Conservation (phyloP, 2,888 invertebrate genomes). For the Dicycla oo region DNA sequence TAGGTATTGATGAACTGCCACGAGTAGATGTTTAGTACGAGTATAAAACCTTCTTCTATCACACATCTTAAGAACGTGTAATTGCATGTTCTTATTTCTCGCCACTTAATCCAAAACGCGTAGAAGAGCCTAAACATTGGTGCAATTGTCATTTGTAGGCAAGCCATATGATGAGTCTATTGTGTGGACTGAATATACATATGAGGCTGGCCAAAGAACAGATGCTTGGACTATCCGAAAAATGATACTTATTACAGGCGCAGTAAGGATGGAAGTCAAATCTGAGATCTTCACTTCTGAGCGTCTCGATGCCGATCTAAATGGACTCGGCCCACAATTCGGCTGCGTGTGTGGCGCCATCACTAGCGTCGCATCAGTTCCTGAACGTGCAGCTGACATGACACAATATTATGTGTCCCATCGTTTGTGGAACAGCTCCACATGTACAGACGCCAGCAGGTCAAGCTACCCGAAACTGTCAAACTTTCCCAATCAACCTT, state of each 20-base stretch:
- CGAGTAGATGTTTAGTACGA: background rate
- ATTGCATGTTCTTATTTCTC: slow-evolving; percentile 11
- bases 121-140: slow-evolving; percentile 20
- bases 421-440: too few relatives aligned
- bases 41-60: background rate
- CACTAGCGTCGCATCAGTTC: too few relatives aligned
- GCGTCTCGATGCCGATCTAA: too few relatives aligned
- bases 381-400: too few relatives aligned
- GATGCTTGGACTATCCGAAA: too few relatives aligned
- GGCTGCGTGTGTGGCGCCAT: too few relatives aligned
- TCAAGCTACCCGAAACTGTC: too few relatives aligned
- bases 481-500: too few relatives aligned
- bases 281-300: background rate
- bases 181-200: slow-evolving; percentile 44
- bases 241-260: background rate
- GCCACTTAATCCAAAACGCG: slow-evolving; percentile 37
- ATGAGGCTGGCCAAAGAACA: background rate
- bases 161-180: background rate
- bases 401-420: too few relatives aligned
- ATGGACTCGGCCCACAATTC: too few relatives aligned
- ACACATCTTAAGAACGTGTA: background rate
- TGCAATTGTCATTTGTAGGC: slow-evolving; percentile 46
- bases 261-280: too few relatives aligned
- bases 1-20: background rate
- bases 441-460: too few relatives aligned